Conservation (phyloP, 2,113 vertebrate species). For the Paramormyrops kingsleyae region DNA sequence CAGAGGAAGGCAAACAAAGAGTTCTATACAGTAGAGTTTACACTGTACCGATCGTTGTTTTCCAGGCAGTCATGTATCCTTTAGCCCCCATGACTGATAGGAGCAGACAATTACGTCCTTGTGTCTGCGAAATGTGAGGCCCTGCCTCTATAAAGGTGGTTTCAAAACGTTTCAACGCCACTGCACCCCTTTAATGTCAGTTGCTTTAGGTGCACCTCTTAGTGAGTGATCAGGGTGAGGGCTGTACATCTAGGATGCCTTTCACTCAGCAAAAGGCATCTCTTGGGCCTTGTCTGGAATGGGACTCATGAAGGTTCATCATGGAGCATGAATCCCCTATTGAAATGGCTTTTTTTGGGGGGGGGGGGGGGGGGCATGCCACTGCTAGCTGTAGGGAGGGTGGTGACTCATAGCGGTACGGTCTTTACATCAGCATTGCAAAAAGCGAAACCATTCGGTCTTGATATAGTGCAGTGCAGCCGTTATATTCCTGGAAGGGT, state of each 20-base stretch:
- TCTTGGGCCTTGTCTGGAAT: background rate
- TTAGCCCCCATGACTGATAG: conserved; percentile 37
- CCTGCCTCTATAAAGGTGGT: background rate
- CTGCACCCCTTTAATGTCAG: background rate
- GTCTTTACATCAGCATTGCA: background rate
- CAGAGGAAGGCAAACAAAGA: conserved; percentile 23
- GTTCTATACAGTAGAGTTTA: conserved; percentile 12
- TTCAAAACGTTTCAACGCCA: background rate
- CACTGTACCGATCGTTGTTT: conserved; percentile 22
- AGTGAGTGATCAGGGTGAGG: background rate
- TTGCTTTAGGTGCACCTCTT: background rate
- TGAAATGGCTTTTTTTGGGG: background rate
- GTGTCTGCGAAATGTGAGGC: conserved; percentile 24
- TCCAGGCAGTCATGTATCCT: conserved; percentile 29
- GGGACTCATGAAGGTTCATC: background rate
- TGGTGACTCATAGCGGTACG: background rate
- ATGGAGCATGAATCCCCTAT: background rate
- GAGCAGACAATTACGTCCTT: conserved; percentile 42
- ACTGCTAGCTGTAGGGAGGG: background rate
- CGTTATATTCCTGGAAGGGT: background rate
- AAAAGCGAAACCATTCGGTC: background rate
- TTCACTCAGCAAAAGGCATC: conserved; percentile 6
- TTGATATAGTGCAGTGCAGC: background rate
- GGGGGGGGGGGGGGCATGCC: background rate
- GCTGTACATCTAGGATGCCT: background rate